These are phyloP conservation scores for Myotis planiceps DNA, from an alignment of 2,797 vertebrate species.

Conservation along the genomic window DNA sequence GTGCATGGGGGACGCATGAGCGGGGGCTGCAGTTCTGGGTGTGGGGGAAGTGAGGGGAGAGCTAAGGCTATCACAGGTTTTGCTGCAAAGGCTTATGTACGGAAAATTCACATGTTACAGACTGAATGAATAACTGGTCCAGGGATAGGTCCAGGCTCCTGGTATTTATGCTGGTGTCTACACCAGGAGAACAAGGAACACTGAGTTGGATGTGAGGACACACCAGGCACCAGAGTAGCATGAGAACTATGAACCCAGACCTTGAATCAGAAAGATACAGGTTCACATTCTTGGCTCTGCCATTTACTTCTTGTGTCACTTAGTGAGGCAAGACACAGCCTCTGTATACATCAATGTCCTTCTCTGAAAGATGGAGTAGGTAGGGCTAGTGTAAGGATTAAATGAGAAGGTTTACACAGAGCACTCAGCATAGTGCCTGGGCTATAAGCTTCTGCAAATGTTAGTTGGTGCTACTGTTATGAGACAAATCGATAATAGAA, in stretches of 20 bases:
- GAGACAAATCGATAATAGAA: background rate
- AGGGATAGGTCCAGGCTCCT: background rate
- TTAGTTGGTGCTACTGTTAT: background rate
- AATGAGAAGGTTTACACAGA: background rate
- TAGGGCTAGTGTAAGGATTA: background rate
- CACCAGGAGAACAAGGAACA: background rate
- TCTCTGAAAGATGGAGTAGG: background rate
- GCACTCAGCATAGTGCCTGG: background rate
- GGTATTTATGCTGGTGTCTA: background rate
- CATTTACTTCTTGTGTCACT: background rate
- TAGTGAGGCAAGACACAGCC: background rate
- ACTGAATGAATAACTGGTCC: background rate
- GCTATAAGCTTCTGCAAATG: background rate
- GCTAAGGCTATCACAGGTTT: too few relatives aligned
- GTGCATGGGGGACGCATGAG: fast-evolving
- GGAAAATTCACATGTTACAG: background rate
- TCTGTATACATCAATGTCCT: background rate
- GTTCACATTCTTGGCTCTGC: background rate
- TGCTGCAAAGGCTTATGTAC: background rate
- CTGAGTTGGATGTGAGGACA: background rate
- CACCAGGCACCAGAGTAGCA: background rate
- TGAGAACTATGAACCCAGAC: background rate
- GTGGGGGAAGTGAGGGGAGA: fast-evolving
- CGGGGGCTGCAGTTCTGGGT: background rate
- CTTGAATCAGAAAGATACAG: background rate